phyloP scores from a whole-genome alignment of 2,113 vertebrate species.

The Zapornia atra region DNA sequence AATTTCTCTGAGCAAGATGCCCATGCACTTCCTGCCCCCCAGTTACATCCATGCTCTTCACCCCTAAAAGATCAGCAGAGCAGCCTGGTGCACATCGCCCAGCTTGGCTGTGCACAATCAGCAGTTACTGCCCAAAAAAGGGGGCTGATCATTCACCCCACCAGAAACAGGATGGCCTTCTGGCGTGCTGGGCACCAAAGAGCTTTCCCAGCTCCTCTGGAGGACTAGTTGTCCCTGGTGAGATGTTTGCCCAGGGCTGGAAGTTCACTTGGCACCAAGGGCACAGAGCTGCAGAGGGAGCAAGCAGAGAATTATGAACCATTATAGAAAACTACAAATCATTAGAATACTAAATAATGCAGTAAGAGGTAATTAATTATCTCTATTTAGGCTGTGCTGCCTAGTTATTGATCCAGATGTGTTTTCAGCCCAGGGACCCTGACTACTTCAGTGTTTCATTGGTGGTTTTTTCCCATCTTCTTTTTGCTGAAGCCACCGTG shows the following conservation, averaged over 20 bases:
- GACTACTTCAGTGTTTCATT: not conserved
- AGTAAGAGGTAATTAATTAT: constrained; percentile 2
- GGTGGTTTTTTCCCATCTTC: not conserved
- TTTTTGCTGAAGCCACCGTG: rapidly evolving
- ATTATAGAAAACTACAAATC: not conserved
- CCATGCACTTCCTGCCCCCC: not conserved
- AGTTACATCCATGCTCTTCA: rapidly evolving
- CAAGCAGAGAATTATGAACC: not conserved
- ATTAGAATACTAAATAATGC: constrained; percentile 20
- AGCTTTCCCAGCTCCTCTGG: not conserved
- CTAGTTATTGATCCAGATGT: constrained; percentile 8
- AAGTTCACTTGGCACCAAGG: not conserved
- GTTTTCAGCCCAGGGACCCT: not conserved
- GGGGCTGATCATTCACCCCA: not conserved
- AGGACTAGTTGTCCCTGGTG: not conserved
- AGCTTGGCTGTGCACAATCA: rapidly evolving
- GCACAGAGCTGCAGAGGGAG: not conserved
- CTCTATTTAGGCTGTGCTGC: not conserved
- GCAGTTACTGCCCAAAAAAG: too few relatives aligned
- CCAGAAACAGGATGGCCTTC: not conserved
- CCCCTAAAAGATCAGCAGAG: rapidly evolving
- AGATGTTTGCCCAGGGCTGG: not conserved
- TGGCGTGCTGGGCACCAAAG: not conserved
- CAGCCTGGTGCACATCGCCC: rapidly evolving
- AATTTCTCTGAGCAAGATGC: not conserved